Percentiles rank a stretch among this genome's conserved stretches.
Conservation (phyloP, 2,113 vertebrate genomes). For the Phodopus roborovskii region DNA sequence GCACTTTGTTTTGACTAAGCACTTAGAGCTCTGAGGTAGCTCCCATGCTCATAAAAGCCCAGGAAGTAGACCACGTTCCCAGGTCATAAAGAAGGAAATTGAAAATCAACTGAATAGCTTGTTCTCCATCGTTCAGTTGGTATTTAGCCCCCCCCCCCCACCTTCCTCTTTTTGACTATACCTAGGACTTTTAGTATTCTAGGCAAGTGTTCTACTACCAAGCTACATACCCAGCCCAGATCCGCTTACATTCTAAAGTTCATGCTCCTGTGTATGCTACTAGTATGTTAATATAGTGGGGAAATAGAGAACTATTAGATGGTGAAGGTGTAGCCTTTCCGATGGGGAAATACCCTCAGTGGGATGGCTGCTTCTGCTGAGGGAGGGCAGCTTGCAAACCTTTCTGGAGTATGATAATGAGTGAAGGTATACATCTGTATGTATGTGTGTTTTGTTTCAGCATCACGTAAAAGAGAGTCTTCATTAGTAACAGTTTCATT, state of each 20-base stretch:
- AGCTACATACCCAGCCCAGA: not conserved
- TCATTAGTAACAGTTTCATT: not conserved
- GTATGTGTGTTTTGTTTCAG: not conserved
- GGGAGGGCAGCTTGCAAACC: not conserved
- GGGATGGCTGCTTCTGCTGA: not conserved
- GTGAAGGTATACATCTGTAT: not conserved
- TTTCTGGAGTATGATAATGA: too few species aligned
- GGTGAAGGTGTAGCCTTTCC: not conserved
- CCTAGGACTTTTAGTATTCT: not conserved
- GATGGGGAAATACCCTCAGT: accelerated
- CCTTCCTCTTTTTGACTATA: not conserved
- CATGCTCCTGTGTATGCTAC: not conserved
- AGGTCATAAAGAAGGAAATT: constrained; percentile 8
- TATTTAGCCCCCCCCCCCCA: not conserved
- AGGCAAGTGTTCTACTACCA: too few species aligned
- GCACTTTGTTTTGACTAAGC: not conserved
- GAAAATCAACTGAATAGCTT: not conserved
- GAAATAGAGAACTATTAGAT: not conserved
- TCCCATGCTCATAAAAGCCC: not conserved
- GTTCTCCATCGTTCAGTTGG: not conserved
- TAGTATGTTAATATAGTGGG: not conserved
- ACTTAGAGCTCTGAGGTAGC: not conserved
- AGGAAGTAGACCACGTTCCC: not conserved
- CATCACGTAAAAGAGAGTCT: not conserved
- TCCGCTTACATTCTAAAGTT: constrained; percentile 5